Conservation (phyloP, 2,113 vertebrate genomes). For the Bubo bubo region DNA sequence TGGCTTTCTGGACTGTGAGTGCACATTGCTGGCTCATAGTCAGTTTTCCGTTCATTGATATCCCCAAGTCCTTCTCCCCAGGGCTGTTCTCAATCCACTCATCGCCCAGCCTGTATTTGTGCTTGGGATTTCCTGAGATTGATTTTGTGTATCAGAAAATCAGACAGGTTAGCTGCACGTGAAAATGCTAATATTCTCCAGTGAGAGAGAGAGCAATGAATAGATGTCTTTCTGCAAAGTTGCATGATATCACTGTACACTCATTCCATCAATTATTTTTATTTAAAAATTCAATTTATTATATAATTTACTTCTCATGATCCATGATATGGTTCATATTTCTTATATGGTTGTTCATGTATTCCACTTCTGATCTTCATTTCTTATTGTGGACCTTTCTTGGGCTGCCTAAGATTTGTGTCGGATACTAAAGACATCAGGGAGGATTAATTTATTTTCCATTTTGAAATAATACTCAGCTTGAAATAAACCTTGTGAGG, state of each 20-base stretch:
- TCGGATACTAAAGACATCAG: not conserved
- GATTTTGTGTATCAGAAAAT: not conserved
- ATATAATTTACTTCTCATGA: not conserved
- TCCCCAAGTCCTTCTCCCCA: too few relatives aligned
- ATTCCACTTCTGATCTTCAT: not conserved
- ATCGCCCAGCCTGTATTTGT: too few relatives aligned
- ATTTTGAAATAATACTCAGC: not conserved
- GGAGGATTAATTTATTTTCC: not conserved
- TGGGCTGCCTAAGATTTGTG: not conserved
- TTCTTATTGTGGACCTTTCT: not conserved
- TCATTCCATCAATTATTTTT: not conserved
- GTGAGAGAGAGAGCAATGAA: not conserved
- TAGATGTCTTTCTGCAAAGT: not conserved
- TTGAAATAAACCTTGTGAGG: not conserved
- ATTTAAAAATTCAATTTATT: not conserved
- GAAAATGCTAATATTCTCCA: not conserved
- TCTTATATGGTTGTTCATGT: not conserved
- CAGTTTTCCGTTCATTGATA: too few relatives aligned
- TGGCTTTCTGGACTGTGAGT: too few relatives aligned
- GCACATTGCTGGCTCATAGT: too few relatives aligned
- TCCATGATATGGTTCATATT: rapidly evolving
- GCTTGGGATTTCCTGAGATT: too few relatives aligned
- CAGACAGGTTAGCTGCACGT: not conserved
- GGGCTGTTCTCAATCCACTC: too few relatives aligned
- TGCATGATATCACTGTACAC: rapidly evolving